Evolutionary conservation across 2,888 invertebrate species (phyloP).

Genomic region (Ochropacha duplaris): DNA sequence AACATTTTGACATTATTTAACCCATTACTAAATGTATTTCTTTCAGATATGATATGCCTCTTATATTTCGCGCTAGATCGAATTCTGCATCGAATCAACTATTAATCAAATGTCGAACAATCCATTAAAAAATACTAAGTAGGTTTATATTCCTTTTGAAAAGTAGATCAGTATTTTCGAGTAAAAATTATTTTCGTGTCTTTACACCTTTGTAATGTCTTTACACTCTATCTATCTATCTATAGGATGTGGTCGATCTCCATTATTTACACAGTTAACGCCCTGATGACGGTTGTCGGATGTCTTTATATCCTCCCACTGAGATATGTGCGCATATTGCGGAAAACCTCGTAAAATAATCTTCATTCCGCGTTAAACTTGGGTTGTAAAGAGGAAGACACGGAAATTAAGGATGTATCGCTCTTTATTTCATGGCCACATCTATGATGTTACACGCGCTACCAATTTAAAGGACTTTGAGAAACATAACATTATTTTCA

Average conservation of each 20-base stretch:
- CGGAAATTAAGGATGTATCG: slow-evolving; percentile 2
- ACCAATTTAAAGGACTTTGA: neutral
- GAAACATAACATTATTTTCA: too few relatives aligned
- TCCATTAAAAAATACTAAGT: too few relatives aligned
- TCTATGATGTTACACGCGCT: neutral
- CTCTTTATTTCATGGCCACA: slow-evolving; percentile 6
- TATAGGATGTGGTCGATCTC: slow-evolving; percentile 71
- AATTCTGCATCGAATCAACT: too few relatives aligned
- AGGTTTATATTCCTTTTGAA: too few relatives aligned
- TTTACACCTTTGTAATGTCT: slow-evolving; percentile 38
- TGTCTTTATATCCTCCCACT: slow-evolving; percentile 63
- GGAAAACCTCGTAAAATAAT: slow-evolving; percentile 62
- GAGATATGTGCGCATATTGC: slow-evolving; percentile 49
- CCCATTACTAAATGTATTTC: too few relatives aligned
- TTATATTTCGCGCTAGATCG: too few relatives aligned
- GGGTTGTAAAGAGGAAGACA: slow-evolving; percentile 12
- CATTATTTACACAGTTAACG: slow-evolving; percentile 54
- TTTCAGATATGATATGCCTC: too few relatives aligned
- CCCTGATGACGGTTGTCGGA: slow-evolving; percentile 49
- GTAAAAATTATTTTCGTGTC: too few relatives aligned
- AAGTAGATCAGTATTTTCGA: neutral
- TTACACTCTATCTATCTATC: too few relatives aligned
- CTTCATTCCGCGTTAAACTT: slow-evolving; percentile 31
- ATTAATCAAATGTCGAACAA: too few relatives aligned
- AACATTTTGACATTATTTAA: too few relatives aligned